Percentiles rank a stretch among this genome's conserved stretches.
These are phyloP conservation scores for Dolichomitus sp. DNA, from an alignment of 2,888 invertebrate species.

Conservation along the genomic window DNA sequence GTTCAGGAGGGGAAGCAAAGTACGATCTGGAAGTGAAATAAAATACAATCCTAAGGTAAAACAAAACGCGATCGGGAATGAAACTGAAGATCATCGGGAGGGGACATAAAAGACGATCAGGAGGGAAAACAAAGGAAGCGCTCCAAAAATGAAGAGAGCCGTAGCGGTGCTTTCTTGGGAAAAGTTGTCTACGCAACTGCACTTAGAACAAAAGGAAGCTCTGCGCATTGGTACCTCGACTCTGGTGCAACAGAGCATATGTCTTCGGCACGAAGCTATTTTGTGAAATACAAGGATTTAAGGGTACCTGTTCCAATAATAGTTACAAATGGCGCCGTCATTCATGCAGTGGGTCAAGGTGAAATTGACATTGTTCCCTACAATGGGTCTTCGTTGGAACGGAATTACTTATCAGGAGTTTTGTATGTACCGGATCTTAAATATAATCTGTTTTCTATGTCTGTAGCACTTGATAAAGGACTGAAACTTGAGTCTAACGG, in stretches of 20 bases:
- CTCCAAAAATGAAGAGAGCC: not conserved
- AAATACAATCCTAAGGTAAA: too few relatives aligned
- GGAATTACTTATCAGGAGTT: slow-evolving; percentile 8
- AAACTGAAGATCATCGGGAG: too few relatives aligned
- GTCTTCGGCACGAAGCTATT: slow-evolving; percentile 25
- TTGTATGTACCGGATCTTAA: slow-evolving; percentile 7
- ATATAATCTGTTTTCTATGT: slow-evolving; percentile 31
- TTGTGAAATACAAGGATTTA: slow-evolving; percentile 24
- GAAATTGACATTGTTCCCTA: slow-evolving; percentile 28
- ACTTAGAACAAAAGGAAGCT: not conserved
- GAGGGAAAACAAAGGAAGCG: too few relatives aligned
- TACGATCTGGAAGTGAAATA: too few relatives aligned
- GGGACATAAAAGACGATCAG: too few relatives aligned
- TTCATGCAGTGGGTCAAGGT: slow-evolving; percentile 25
- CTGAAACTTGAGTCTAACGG: slow-evolving; percentile 1
- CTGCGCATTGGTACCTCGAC: slow-evolving; percentile 3
- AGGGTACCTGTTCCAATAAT: slow-evolving; percentile 1
- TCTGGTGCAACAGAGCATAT: slow-evolving; percentile 43
- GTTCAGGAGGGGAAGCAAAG: too few relatives aligned
- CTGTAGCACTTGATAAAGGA: slow-evolving; percentile 28
- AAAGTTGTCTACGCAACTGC: not conserved
- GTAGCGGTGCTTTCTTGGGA: not conserved
- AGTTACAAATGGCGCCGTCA: slow-evolving; percentile 36
- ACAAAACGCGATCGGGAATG: too few relatives aligned
- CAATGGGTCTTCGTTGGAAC: slow-evolving; percentile 19